These are phyloP conservation scores for Drosophila suzukii DNA, from an alignment of 1,140 invertebrate genomes.

Conservation along the genomic window DNA sequence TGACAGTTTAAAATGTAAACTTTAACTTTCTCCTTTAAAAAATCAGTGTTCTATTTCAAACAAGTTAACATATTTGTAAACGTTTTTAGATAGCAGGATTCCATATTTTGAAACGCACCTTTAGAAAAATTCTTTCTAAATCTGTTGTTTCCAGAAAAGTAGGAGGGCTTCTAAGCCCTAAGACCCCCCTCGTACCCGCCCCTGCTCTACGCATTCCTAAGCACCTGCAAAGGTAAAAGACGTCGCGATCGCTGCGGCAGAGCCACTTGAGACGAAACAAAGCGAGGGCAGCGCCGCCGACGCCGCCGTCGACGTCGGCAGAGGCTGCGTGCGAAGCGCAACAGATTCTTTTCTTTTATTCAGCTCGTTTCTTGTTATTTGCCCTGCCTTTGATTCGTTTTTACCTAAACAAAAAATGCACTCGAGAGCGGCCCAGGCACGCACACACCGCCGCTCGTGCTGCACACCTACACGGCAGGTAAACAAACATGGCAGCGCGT, in stretches of 20 bases:
- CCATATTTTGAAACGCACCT: no score
- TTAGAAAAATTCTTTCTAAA: no score
- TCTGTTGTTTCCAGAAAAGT: no score
- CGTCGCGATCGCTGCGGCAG: slow-evolving; percentile 44
- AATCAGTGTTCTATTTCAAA: no score
- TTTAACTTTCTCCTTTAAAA: no score
- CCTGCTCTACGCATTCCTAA: slow-evolving; percentile 65
- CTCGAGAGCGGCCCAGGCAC: slow-evolving; percentile 66
- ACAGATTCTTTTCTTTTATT: slow-evolving; percentile 75
- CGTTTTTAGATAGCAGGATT: no score
- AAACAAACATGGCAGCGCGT: slow-evolving; percentile 71
- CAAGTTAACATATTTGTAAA: no score
- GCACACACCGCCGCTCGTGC: slow-evolving; percentile 14
- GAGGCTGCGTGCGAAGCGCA: slow-evolving; percentile 69
- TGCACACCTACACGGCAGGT: slow-evolving; percentile 59
- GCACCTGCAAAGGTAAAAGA: slow-evolving; percentile 61
- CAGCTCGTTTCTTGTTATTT: slow-evolving; percentile 74
- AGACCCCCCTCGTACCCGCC: neutral
- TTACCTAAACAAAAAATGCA: slow-evolving; percentile 81
- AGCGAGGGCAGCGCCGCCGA: slow-evolving; percentile 29
- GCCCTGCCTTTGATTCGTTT: slow-evolving; percentile 79
- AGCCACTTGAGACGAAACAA: slow-evolving; percentile 79
- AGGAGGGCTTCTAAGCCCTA: neutral
- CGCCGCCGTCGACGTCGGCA: slow-evolving; percentile 12
- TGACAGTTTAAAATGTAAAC: no score